These are phyloP conservation scores for Drosophila demipolita DNA, from an alignment of 2,888 invertebrate species.

Conservation along the genomic window DNA sequence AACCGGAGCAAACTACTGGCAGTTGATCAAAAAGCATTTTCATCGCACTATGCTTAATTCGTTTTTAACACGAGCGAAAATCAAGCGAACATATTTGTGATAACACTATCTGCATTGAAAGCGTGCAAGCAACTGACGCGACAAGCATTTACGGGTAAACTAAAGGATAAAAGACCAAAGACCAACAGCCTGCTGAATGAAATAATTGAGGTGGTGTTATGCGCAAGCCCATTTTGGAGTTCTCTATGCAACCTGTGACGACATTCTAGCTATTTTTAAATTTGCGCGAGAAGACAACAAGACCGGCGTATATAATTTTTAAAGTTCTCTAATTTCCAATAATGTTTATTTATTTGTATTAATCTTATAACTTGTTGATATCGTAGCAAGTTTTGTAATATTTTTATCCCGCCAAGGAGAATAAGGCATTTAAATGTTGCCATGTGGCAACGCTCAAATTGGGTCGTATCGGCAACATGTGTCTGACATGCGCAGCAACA, in stretches of 20 bases:
- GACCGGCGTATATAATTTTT: not conserved
- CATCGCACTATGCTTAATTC: slow-evolving; percentile 28
- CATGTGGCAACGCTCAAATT: slow-evolving; percentile 32
- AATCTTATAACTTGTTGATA: not conserved
- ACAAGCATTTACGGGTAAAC: slow-evolving; percentile 53
- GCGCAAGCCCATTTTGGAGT: slow-evolving; percentile 18
- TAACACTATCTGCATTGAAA: slow-evolving; percentile 1
- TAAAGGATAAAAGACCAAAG: slow-evolving; percentile 36
- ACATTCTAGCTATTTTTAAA: not conserved
- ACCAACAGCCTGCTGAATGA: slow-evolving; percentile 9
- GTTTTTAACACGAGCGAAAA: slow-evolving; percentile 52
- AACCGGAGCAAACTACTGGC: not conserved
- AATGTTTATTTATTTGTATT: not conserved
- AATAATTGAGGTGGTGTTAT: slow-evolving; percentile 36
- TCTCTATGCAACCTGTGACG: slow-evolving; percentile 29
- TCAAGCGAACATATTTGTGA: slow-evolving; percentile 18
- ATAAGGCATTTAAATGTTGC: not conserved
- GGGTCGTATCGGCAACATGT: slow-evolving; percentile 1
- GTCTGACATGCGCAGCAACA: slow-evolving; percentile 30
- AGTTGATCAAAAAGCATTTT: slow-evolving; percentile 16
- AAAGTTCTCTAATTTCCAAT: not conserved
- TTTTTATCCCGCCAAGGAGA: not conserved
- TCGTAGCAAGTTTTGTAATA: not conserved
- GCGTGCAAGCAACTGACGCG: slow-evolving; percentile 50
- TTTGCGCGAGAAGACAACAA: not conserved